Base-by-base conservation (phyloP, 2,113 vertebrate genomes). In the Columba livia region DNA sequence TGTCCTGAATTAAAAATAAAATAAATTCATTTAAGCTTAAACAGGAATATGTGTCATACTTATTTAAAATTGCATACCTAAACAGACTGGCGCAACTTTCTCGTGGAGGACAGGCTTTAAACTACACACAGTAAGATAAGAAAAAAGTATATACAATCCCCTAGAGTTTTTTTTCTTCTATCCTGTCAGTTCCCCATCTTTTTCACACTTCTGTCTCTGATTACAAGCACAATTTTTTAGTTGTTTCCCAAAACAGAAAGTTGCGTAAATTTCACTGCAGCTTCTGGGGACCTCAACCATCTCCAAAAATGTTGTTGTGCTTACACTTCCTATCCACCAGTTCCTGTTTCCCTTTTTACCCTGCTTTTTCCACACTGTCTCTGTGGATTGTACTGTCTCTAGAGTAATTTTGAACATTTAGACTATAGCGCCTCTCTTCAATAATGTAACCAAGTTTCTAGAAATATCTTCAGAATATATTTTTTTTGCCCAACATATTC, bases 241-340 rank as follows among this genome's bases (percentile, higher is more conserved):
- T 61, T 92, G 57, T 84, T 90, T 87, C 78, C 74, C 34, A 72
- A 87, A 95, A 50, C 29, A 93, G 81, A 89, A 91, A 85, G 38
- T 64, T 79, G 26, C 32, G 79, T 71, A 86, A 81, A 92, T 88
- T 84, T 84, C 61, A 60, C 15, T 75, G 69, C 66, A 85, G 70
- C 7, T 92, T 94, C 73, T 85, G 73, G 36, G 53, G 66, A 79
- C 62, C 21, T 79, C 74, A 82, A 9, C 0, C 0, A 75, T 77
- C 53, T 91, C 38, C n/a, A 74, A 51, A 88, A 87, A 44, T 38
- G 10, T 53, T 92, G 57, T 75, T 85, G 36, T 79, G 80, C 36
- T 92, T 72, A 81, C 25, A 38, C 36, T 66, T 93, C 42, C 56
- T 90, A 75, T 88, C 93, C 90, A 84, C 31, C 31, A 64, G 31